These are phyloP conservation scores for Lymantria dispar DNA, from an alignment of 2,888 invertebrate genomes.

Conservation along the genomic window DNA sequence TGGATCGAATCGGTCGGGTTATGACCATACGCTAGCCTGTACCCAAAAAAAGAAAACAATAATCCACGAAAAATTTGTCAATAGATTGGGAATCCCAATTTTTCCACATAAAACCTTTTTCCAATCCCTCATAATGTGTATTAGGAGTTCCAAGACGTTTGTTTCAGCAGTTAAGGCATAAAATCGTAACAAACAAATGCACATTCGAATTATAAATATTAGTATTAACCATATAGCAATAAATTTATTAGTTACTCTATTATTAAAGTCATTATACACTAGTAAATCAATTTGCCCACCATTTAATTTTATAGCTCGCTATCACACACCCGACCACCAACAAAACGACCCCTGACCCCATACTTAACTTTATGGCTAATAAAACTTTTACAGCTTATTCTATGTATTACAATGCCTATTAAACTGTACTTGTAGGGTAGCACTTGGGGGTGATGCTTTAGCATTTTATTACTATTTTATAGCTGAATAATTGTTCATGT, in stretches of 20 bases:
- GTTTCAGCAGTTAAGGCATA: no score
- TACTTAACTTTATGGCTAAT: conserved; percentile 29
- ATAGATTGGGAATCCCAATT: no score
- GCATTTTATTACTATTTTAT: conserved; percentile 21
- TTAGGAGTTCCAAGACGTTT: no score
- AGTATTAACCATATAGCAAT: neutral
- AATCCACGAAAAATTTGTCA: no score
- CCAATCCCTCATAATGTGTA: no score
- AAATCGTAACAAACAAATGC: no score
- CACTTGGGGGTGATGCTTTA: conserved; percentile 19
- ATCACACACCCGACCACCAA: conserved; percentile 18
- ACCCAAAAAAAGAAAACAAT: no score
- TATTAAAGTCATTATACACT: conserved; percentile 15
- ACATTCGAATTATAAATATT: no score
- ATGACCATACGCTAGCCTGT: no score
- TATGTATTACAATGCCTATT: conserved; percentile 27
- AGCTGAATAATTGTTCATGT: conserved; percentile 8
- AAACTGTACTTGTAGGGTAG: conserved; percentile 31
- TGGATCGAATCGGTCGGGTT: no score
- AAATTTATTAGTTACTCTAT: neutral
- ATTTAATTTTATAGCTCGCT: conserved; percentile 21
- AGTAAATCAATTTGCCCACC: conserved; percentile 24
- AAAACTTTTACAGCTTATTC: conserved; percentile 32
- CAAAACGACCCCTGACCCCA: conserved; percentile 12
- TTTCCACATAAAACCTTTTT: no score